Percentiles rank a stretch among this genome's conserved stretches.
Conservation (phyloP, 2,113 vertebrate genomes). For the Misgurnus anguillicaudatus region DNA sequence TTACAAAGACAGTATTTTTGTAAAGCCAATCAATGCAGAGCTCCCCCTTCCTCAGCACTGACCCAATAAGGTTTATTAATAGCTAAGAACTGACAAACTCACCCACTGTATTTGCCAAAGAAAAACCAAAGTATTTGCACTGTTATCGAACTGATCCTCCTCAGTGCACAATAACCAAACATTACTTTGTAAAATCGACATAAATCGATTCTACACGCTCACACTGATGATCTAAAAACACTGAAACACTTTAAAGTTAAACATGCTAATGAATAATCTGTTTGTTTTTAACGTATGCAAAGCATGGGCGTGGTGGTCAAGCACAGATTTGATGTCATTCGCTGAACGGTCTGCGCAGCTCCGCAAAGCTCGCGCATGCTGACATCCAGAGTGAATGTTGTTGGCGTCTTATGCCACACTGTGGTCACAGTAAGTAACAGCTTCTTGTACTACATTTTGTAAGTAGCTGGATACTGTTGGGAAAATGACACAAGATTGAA, state of each 20-base stretch:
- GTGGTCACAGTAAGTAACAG: background rate
- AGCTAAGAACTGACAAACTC: conserved; percentile 8
- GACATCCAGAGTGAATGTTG: background rate
- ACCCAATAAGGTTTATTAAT: background rate
- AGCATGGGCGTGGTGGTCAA: background rate
- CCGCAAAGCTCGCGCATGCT: background rate
- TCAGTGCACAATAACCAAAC: background rate
- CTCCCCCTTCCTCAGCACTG: background rate
- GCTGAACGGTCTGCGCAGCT: background rate
- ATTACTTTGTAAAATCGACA: background rate
- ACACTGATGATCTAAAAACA: too few relatives aligned
- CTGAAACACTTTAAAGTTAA: background rate
- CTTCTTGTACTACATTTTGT: background rate
- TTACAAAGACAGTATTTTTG: background rate
- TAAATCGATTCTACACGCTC: too few relatives aligned
- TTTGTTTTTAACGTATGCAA: background rate
- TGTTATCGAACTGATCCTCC: background rate
- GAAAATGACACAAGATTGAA: too few relatives aligned
- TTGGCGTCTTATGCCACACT: background rate
- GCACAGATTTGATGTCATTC: background rate
- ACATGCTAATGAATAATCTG: background rate
- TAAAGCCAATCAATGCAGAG: background rate
- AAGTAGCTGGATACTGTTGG: too few relatives aligned
- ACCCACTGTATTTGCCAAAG: too few relatives aligned
- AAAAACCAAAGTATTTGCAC: background rate